These are phyloP conservation scores for Phthorimaea operculella DNA, from an alignment of 1,140 invertebrate species.

Conservation along the genomic window DNA sequence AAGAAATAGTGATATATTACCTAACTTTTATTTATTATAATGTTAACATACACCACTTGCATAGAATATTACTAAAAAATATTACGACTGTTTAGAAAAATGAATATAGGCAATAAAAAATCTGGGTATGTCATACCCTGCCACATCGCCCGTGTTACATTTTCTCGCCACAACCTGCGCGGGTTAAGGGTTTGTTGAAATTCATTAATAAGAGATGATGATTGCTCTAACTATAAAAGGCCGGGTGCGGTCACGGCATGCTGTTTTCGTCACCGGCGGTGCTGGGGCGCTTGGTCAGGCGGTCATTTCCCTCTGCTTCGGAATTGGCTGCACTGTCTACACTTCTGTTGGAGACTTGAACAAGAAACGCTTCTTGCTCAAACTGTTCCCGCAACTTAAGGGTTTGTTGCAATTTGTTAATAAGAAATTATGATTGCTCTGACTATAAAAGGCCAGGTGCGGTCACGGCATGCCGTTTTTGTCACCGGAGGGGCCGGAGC, in stretches of 20 bases:
- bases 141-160: no score
- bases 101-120: no score
- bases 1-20: no score
- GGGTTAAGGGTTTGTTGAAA: no score
- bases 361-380: conserved; percentile 62
- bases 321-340: conserved; percentile 69
- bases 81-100: no score
- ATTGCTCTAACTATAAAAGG: conserved; percentile 14
- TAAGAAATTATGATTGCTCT: no score
- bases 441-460: conserved; percentile 12
- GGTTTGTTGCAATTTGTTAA: conserved; percentile 27
- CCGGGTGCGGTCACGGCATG: conserved; percentile 48
- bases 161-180: no score
- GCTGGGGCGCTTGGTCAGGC: conserved; percentile 81
- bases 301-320: conserved; percentile 75
- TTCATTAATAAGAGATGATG: no score
- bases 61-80: no score
- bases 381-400: conserved; percentile 56
- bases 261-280: conserved; percentile 78
- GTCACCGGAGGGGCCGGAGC: conserved; percentile 82
- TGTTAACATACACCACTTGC: no score
- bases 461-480: conserved; percentile 67
- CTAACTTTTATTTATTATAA: no score
- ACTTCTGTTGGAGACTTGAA: conserved; percentile 70
- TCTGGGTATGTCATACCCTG: no score